Evolutionary conservation across 2,113 vertebrate genomes (phyloP).

Genomic region (Puma concolor): DNA sequence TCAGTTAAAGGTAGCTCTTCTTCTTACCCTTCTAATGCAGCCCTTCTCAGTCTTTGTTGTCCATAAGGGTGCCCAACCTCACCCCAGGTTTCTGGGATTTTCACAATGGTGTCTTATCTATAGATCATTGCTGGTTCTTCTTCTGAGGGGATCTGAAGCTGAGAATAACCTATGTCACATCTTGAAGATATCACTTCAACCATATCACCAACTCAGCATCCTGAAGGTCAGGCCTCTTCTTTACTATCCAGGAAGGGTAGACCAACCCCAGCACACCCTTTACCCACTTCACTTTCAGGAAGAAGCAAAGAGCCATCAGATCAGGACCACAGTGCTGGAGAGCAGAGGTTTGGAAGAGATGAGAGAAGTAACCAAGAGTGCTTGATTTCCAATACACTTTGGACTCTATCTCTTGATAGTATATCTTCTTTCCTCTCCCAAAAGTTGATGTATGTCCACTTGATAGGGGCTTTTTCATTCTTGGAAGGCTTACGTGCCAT

Average conservation of each 20-base stretch:
- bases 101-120: background rate
- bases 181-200: background rate
- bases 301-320: background rate
- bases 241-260: background rate
- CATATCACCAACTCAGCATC: background rate
- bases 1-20: background rate
- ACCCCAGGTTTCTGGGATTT: background rate
- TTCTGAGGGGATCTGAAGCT: background rate
- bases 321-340: background rate
- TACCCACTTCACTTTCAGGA: background rate
- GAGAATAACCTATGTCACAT: background rate
- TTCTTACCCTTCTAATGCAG: background rate
- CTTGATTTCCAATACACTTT: background rate
- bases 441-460: background rate
- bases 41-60: background rate
- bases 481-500: background rate
- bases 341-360: background rate
- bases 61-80: background rate
- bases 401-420: background rate
- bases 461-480: background rate
- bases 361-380: background rate
- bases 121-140: background rate
- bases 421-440: background rate
- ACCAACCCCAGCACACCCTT: background rate
- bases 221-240: background rate